Conservation (phyloP, 2,113 vertebrate species). For the Neotragus pygmaeus region DNA sequence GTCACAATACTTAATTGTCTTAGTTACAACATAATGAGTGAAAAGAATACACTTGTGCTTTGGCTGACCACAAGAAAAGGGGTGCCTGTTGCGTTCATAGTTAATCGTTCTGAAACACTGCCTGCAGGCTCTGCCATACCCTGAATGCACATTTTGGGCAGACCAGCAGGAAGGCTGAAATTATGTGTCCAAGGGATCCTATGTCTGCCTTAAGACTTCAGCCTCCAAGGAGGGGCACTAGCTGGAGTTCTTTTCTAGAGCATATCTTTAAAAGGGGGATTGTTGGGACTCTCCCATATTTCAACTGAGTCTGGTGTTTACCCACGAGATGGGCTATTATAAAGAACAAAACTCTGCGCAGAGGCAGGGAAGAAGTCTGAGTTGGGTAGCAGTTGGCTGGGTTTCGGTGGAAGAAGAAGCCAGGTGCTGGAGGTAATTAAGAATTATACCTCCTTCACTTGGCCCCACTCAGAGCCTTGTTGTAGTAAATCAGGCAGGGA, state of each 20-base stretch:
- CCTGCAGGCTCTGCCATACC: neutral
- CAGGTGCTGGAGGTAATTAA: neutral
- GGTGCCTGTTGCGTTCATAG: neutral
- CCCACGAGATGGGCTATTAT: neutral
- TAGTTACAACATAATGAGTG: neutral
- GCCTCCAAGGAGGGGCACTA: neutral
- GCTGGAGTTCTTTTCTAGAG: neutral
- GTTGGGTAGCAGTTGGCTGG: neutral
- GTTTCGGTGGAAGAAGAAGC: neutral
- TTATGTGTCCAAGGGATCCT: neutral
- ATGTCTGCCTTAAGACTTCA: neutral
- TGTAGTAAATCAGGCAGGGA: neutral
- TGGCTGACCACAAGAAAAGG: neutral
- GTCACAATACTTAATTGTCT: neutral
- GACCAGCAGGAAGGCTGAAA: neutral
- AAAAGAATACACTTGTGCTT: neutral
- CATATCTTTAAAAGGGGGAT: neutral
- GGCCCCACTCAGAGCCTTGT: neutral
- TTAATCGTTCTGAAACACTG: slow-evolving; percentile 16
- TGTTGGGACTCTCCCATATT: neutral
- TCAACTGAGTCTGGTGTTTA: neutral
- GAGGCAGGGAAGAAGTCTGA: neutral
- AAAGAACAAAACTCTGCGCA: neutral
- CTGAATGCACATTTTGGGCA: neutral
- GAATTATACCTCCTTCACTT: accelerated